Percentiles rank a stretch among this genome's conserved stretches.
These are phyloP conservation scores for Lepidocyrtinus sp. DNA, from an alignment of 2,888 invertebrate genomes.

Conservation along the genomic window DNA sequence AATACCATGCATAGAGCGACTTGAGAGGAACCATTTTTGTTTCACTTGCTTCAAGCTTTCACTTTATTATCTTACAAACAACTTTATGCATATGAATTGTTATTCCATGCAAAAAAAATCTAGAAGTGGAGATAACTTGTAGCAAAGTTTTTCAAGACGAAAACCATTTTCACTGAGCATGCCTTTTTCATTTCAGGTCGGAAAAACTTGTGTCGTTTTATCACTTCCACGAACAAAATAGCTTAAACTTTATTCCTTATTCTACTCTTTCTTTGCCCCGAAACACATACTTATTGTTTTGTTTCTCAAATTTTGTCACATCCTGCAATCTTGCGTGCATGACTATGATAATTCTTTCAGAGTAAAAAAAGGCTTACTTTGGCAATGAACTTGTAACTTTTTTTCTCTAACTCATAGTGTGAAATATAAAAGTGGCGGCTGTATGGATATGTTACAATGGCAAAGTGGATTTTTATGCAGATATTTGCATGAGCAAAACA, in stretches of 20 bases:
- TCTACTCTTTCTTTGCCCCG: too few species aligned
- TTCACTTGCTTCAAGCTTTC: background rate
- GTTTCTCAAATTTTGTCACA: background rate
- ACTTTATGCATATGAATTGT: background rate
- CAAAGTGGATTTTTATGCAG: background rate
- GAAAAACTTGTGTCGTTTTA: background rate
- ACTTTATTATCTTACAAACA: background rate
- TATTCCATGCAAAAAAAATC: background rate
- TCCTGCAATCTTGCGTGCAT: background rate
- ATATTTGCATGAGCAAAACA: background rate
- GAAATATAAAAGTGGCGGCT: too few species aligned
- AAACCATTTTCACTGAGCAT: background rate
- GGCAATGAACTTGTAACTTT: slow-evolving; percentile 49
- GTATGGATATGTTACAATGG: background rate
- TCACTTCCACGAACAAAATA: background rate
- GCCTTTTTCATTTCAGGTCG: background rate
- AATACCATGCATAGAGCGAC: too few species aligned
- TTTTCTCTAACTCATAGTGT: background rate
- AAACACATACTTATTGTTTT: background rate
- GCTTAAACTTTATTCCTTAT: background rate
- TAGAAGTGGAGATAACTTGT: background rate
- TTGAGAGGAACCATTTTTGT: too few species aligned
- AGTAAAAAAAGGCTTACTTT: slow-evolving; percentile 23
- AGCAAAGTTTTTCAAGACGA: background rate
- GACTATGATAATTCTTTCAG: background rate